Evolutionary conservation across 2,113 vertebrate genomes (phyloP), one percentile per base, ranked within the genome.

Genomic region (Pithys albifrons): DNA sequence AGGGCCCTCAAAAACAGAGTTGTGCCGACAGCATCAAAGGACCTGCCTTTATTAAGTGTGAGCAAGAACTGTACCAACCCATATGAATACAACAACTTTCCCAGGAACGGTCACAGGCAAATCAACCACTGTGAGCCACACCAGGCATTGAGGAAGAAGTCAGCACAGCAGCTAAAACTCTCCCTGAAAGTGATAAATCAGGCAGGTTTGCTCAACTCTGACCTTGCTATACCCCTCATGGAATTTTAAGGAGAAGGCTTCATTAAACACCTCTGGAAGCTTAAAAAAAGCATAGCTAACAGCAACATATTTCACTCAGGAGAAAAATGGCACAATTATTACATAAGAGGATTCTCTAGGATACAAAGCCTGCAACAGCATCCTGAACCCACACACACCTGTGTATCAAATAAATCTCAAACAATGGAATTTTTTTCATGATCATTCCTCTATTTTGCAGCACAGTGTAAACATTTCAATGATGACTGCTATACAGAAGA

Each of bases 321-420:
- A 88, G 71, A 77, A 74, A 93, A 95, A 91, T 24, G 48, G 13
- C 65, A 61, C 2, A 2, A 37, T 69, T 74, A 37, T 37, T 76
- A 0, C 33, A 49, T n/a, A 59, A 58, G 24, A 89, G 29, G 7
- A 29, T 33, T 48, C 48, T 74, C 35, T 39, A 78, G 61, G 86
- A 87, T 83, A 86, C 22, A 81, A 52, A 39, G 31, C 35, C 69
- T 85, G 45, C 45, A 69, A 55, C 19, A 78, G 52, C 62, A 93
- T 71, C 75, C 24, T 78, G 59, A 90, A 89, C 84, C 25, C 45
- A 72, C 52, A 37, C 37, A 31, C 25, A 88, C 52, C 52, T 93
- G 23, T 71, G 48, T 31, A 20, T 14, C 89, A 89, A 78, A 89
- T 65, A 78, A 89, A 94, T 82, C 71, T 91, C 61, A 92, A 92